These are phyloP conservation scores for Montipora capricornis DNA, from an alignment of 64 coral and sea anemone species.

Conservation along the genomic window DNA sequence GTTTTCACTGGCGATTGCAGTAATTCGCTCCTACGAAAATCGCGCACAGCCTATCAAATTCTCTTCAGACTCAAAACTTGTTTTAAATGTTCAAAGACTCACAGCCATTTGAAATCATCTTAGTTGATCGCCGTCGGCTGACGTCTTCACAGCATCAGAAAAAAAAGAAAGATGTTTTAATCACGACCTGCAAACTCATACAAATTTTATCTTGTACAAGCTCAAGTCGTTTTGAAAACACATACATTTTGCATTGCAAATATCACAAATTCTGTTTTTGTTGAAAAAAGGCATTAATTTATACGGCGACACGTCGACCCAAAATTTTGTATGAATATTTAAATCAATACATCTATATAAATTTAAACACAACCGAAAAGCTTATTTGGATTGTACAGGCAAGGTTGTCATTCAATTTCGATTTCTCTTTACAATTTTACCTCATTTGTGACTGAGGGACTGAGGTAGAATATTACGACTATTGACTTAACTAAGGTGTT, in stretches of 20 bases:
- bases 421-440: too few relatives aligned
- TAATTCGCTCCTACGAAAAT: not conserved
- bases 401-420: too few relatives aligned
- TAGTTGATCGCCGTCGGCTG: not conserved
- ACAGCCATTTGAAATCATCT: not conserved
- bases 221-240: not conserved
- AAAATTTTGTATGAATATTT: too few relatives aligned
- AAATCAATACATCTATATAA: too few relatives aligned
- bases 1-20: not conserved
- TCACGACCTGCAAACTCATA: not conserved
- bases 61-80: not conserved
- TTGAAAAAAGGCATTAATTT: not conserved
- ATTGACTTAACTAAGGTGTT: too few relatives aligned
- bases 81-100: not conserved
- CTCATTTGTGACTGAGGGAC: too few relatives aligned
- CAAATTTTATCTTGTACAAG: not conserved
- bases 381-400: too few relatives aligned
- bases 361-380: too few relatives aligned
- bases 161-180: not conserved
- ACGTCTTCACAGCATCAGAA: not conserved
- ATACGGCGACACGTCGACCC: not conserved
- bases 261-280: not conserved
- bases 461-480: too few relatives aligned
- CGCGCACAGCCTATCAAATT: not conserved
- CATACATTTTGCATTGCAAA: slow-evolving; percentile 35